Evolutionary conservation across 2,113 vertebrate genomes (phyloP).

Genomic region (Chionomys nivalis): DNA sequence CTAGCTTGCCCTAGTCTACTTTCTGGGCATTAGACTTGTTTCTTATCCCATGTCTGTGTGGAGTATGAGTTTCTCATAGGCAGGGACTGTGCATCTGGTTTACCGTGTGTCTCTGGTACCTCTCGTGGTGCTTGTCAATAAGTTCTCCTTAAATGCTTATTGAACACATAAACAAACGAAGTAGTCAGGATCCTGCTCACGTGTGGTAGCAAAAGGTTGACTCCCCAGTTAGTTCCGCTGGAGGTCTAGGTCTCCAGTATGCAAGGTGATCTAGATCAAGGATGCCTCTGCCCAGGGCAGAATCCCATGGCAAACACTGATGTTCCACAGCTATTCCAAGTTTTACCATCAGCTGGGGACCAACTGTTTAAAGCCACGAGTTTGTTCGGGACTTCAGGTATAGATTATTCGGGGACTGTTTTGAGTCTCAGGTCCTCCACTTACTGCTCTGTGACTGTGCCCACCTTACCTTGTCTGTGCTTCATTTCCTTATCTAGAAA

Average conservation of each 20-base stretch:
- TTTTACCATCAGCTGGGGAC: neutral
- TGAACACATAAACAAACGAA: neutral
- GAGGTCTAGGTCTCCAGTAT: neutral
- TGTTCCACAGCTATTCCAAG: neutral
- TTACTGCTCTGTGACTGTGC: neutral
- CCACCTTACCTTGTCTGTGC: neutral
- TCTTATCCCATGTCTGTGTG: neutral
- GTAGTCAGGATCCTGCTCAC: neutral
- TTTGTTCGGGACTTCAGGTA: neutral
- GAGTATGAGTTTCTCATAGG: neutral
- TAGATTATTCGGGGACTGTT: neutral
- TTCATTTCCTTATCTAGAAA: conserved; percentile 25
- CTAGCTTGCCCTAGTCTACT: neutral
- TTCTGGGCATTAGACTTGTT: neutral
- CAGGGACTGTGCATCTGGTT: neutral
- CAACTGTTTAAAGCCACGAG: neutral
- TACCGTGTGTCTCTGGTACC: neutral
- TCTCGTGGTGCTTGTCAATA: neutral
- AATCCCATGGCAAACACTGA: neutral
- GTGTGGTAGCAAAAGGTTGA: neutral
- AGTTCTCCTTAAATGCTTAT: neutral
- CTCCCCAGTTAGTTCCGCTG: neutral
- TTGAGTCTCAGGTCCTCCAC: neutral
- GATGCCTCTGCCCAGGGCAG: neutral
- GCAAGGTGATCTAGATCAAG: neutral